Evolutionary conservation across 2,888 invertebrate genomes (phyloP), one percentile per base, ranked within the genome.

Genomic region (Lagria hirta): DNA sequence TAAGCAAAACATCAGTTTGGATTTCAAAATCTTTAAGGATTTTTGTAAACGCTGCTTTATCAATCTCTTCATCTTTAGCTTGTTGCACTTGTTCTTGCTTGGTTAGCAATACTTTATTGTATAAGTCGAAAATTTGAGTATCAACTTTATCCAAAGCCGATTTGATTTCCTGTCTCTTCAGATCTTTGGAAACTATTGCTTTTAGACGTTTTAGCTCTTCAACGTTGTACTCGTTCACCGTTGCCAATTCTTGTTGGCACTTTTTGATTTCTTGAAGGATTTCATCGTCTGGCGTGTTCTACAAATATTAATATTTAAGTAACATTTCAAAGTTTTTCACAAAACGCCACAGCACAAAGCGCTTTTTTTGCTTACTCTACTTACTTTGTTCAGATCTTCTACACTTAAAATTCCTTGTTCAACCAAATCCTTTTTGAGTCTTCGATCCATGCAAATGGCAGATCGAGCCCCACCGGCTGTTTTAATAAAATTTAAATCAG

Each of bases 191-290:
- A 3, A 68, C 65, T 4, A 64, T 60, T 7, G 54, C 52, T 37
- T 62, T 60, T 14, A 72, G 50, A 44, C 70, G 68, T 23, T 60
- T 66, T 29, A 71, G 49, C 55, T 71, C 69, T 13, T 62, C 60
- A 29, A 68, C 57, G 66, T 96, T 96, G 64, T 91, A 88, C 70
- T 83, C 82, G 52, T 89, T 82, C 4, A 91, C 79, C 12, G 83
- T 81, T 32, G 80, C 77, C 10, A 91, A 71, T 70, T 94, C 92
- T 43, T 86, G 82, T 61, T 92, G 89, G 55, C 93, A 91, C 60
- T 87, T 82, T 62, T 88, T 88, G 7, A 96, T 86, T 75, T 95
- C 95, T 5, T 80, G 75, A 50, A 92, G 74, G 60, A 96, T 88
- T 71, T 95, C 95, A 73, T 93, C 92, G 60, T 90, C 87, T 2